These are phyloP conservation scores for Leptinotarsa defecta DNA, from an alignment of 1,140 invertebrate genomes.

Conservation along the genomic window DNA sequence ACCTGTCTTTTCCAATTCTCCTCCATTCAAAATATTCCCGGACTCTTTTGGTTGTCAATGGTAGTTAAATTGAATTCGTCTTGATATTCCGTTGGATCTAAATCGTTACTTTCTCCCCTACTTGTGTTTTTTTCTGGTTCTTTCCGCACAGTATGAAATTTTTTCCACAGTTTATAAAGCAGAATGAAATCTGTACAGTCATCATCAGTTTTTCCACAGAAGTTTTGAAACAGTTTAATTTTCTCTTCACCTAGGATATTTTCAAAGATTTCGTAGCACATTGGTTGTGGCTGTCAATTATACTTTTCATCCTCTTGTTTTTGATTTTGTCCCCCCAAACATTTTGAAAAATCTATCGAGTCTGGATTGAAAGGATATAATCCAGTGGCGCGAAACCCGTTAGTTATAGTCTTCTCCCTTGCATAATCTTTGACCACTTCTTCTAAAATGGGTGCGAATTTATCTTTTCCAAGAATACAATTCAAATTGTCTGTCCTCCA, in stretches of 20 bases:
- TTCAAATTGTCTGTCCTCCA: constrained; percentile 41
- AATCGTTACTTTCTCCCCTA: background rate
- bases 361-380: constrained; percentile 36
- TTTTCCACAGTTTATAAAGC: constrained; percentile 1
- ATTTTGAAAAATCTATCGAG: constrained; percentile 42
- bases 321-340: constrained; percentile 27
- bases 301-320: constrained; percentile 14
- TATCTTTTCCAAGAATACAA: constrained; percentile 44
- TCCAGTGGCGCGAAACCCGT: constrained; percentile 37
- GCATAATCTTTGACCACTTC: constrained; percentile 36
- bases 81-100: background rate
- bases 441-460: constrained; percentile 52
- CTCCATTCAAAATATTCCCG: background rate
- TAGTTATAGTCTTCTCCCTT: constrained; percentile 26
- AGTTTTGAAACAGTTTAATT: constrained; percentile 24
- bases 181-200: constrained; percentile 18
- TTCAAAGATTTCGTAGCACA: constrained; percentile 26
- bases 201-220: constrained; percentile 13
- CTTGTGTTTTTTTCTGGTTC: background rate
- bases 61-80: background rate
- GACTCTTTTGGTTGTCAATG: background rate
- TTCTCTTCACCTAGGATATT: constrained; percentile 29
- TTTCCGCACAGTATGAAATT: background rate
- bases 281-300: background rate
- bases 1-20: background rate